phyloP scores from a whole-genome alignment of 1,140 invertebrate genomes.

The Eumeta japonica region DNA sequence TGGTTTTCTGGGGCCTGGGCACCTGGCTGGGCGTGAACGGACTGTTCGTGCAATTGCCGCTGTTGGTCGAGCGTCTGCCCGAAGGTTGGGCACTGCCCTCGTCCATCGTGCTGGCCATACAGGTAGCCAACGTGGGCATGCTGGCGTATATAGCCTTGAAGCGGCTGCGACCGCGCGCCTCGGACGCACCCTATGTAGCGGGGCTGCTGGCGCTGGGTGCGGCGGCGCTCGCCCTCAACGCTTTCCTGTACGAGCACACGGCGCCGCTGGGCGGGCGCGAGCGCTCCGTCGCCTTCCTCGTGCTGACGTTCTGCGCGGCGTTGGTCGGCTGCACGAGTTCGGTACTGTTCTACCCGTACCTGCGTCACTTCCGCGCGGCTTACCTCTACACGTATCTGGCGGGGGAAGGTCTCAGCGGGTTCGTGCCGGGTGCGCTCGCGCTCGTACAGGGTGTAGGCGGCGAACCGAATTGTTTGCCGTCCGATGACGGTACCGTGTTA shows the following conservation, averaged over 20 bases:
- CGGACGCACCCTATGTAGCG: constrained; percentile 68
- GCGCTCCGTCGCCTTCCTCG: constrained; percentile 73
- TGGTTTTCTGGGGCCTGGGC: constrained; percentile 80
- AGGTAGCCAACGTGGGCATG: constrained; percentile 84
- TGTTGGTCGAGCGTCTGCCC: constrained; percentile 77
- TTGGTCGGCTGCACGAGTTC: constrained; percentile 91
- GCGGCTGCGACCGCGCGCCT: constrained; percentile 54
- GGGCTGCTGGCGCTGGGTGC: constrained; percentile 66
- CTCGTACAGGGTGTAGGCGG: constrained; percentile 81
- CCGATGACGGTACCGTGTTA: constrained; percentile 20
- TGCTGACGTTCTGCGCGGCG: constrained; percentile 77
- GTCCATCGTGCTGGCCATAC: constrained; percentile 80
- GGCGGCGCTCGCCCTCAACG: constrained; percentile 66
- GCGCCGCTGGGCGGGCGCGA: constrained; percentile 58
- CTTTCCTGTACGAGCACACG: constrained; percentile 73
- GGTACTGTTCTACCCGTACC: constrained; percentile 87
- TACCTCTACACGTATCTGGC: constrained; percentile 69
- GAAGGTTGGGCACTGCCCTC: constrained; percentile 89
- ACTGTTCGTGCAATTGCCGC: constrained; percentile 85
- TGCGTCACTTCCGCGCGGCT: constrained; percentile 77
- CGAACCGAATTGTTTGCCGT: constrained; percentile 57
- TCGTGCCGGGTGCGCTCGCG: constrained; percentile 82
- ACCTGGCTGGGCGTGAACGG: constrained; percentile 91
- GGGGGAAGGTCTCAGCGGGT: constrained; percentile 81
- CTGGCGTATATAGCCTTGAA: constrained; percentile 62